These are phyloP conservation scores for Chondrilla cf. caribensis DNA, from an alignment of 37 sponge, comb jelly and placozoan genomes.

Conservation along the genomic window DNA sequence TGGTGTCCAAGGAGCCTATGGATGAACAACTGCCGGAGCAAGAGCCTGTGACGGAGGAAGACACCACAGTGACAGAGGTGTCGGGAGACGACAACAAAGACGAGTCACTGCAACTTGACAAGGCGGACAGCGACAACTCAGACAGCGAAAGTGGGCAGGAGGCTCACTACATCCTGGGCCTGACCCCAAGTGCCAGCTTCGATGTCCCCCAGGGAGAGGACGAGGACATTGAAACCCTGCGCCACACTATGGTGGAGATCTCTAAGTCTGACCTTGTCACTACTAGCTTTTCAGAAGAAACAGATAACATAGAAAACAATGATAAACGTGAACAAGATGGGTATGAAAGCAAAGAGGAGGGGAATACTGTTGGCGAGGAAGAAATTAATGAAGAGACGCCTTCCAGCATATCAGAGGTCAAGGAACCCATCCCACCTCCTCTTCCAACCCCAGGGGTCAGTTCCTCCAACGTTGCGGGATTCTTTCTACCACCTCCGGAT, in stretches of 20 bases:
- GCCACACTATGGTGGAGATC: background rate
- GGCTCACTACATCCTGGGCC: slow-evolving; percentile 13
- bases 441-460: background rate
- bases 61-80: background rate
- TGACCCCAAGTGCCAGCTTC: slow-evolving; percentile 21
- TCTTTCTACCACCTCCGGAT: slow-evolving; percentile 23
- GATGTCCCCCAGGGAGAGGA: background rate
- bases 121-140: background rate
- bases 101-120: background rate
- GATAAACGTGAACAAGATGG: background rate
- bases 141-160: background rate
- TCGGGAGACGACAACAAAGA: background rate
- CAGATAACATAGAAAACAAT: background rate
- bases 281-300: slow-evolving; percentile 23
- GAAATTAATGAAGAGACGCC: background rate
- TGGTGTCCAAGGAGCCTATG: background rate
- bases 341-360: background rate
- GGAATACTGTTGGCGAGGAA: background rate
- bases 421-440: background rate
- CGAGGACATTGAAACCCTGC: background rate
- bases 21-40: background rate
- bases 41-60: background rate
- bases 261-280: background rate
- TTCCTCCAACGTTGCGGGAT: background rate
- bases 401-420: background rate